Base-by-base conservation (phyloP, 1,140 invertebrate genomes). In the Linepithema humile region DNA sequence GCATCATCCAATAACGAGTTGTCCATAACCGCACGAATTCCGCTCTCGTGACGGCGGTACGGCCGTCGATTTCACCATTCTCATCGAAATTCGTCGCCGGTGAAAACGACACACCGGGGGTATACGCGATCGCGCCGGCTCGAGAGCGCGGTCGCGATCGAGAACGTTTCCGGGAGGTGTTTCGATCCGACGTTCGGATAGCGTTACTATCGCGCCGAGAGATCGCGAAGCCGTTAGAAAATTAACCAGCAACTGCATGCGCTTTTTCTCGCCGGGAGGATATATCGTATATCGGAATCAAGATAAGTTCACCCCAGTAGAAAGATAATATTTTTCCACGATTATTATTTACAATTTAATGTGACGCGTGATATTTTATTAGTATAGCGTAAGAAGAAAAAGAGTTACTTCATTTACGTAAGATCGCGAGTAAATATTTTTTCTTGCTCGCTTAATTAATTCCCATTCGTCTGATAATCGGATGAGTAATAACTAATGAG, bases 1-100 rank as follows among this genome's bases (percentile, higher is more conserved):
- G 26, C 60, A 29, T 69, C 45, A 40, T 55, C n/a, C 12, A 20
- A 17, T 43, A 64, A 35, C 32, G 35, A 43, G 12, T 23, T 4
- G n/a, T 17, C 69, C 32, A 7, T 10, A 35, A 32, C 23, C 35
- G 75, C 59, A 59, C 26, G 67, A 85, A 82, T 82, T 67, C 35
- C 35, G 59, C 59, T 82, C 59, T 12, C 74, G 43, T 29, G 67
- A 50, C 50, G 40, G 50, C 67, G 57, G 62, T 7, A n/a, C 57
- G n/a, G 15, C 10, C 35, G 15, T 29, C 20, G 73, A 85, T 85
- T 85, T 82, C 85, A 50, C 74, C 32, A 32, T 43, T 85, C 65
- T 72, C 55, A 40, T 72, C 57, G 73, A 86, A 85, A 86, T 85
- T 85, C 62, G 45, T 82, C 26, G 55, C 38, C 38, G 35, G 72